Evolutionary conservation across 1,140 invertebrate species (phyloP).

Genomic region (Forficula auricularia): DNA sequence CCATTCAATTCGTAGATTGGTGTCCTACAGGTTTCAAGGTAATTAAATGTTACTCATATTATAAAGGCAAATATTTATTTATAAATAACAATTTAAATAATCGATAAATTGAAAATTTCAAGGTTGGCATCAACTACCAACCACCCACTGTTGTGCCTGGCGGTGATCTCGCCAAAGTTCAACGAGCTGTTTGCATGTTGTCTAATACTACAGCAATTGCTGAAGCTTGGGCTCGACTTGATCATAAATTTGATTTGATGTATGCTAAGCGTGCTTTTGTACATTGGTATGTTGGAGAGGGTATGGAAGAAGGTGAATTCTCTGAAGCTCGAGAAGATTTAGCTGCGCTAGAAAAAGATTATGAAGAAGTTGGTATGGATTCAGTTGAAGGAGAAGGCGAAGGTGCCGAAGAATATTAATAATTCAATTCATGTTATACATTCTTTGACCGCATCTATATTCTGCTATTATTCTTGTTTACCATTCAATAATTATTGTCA

Average conservation of each 20-base stretch:
- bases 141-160: slow-evolving; percentile 56
- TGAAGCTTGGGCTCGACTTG: slow-evolving; percentile 56
- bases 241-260: slow-evolving; percentile 70
- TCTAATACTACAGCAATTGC: slow-evolving; percentile 68
- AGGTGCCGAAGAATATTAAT: slow-evolving; percentile 29
- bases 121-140: slow-evolving; percentile 37
- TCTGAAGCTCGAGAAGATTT: slow-evolving; percentile 45
- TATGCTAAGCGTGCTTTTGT: slow-evolving; percentile 50
- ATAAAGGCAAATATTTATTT: too few relatives aligned
- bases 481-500: too few relatives aligned
- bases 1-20: slow-evolving; percentile 44
- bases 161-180: slow-evolving; percentile 59
- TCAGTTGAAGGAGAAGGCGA: slow-evolving; percentile 34
- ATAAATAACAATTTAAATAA: slow-evolving; percentile 6
- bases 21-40: slow-evolving; percentile 44
- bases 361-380: slow-evolving; percentile 46
- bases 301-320: slow-evolving; percentile 47
- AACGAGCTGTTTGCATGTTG: slow-evolving; percentile 56
- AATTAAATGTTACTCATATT: slow-evolving; percentile 33
- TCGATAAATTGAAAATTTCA: slow-evolving; percentile 35
- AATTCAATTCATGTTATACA: slow-evolving; percentile 3
- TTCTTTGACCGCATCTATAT: too few relatives aligned
- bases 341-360: slow-evolving; percentile 43
- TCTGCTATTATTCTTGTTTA: too few relatives aligned
- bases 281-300: slow-evolving; percentile 43